These are phyloP conservation scores for Pithys albifrons DNA, from an alignment of 2,113 vertebrate genomes.

Conservation along the genomic window DNA sequence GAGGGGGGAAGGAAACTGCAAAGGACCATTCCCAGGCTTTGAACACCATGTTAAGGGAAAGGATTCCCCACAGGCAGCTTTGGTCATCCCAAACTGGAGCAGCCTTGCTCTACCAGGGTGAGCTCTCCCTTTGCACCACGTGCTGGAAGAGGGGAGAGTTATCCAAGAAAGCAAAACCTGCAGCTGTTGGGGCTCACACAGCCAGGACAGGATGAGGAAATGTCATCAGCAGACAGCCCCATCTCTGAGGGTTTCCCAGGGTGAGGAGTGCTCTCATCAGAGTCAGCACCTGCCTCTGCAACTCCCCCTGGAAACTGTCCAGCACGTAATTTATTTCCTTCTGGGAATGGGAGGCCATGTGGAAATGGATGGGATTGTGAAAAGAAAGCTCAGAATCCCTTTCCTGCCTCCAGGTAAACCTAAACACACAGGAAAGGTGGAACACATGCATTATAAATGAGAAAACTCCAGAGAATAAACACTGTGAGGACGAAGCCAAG, in stretches of 20 bases:
- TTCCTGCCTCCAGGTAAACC: not conserved
- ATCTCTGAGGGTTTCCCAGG: not conserved
- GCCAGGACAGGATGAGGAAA: not conserved
- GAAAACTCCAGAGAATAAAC: not conserved
- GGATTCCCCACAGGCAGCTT: not conserved
- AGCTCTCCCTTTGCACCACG: not conserved
- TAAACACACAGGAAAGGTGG: not conserved
- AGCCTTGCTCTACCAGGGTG: not conserved
- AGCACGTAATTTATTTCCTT: not conserved
- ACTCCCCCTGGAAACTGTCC: not conserved
- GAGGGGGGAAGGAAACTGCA: not conserved
- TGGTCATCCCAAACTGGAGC: not conserved
- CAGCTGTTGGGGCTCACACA: not conserved
- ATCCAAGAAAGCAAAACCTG: not conserved
- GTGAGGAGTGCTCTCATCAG: not conserved
- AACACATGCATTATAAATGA: not conserved
- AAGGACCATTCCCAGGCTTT: not conserved
- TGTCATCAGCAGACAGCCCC: not conserved
- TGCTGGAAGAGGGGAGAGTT: not conserved
- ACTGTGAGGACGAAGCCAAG: not conserved
- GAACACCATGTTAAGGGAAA: rapidly evolving
- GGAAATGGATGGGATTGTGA: not conserved
- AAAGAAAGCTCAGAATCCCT: not conserved
- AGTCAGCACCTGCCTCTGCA: not conserved
- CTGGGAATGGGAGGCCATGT: not conserved